Evolutionary conservation across 2,888 invertebrate genomes (phyloP).

Genomic region (Nemurella pictetii): DNA sequence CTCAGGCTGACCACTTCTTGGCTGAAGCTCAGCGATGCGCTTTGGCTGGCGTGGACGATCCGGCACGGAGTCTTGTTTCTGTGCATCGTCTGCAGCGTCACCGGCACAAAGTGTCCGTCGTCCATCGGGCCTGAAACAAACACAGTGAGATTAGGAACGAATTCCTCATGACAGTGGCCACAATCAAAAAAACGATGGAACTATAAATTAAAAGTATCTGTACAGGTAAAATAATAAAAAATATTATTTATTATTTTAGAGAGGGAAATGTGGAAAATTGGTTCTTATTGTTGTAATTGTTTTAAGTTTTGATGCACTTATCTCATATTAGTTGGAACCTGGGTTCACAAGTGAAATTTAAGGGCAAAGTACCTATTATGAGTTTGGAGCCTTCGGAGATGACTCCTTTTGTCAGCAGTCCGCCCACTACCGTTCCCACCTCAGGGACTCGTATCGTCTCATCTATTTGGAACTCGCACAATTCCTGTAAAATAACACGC

Average conservation of each 20-base stretch:
- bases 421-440: conserved; percentile 82
- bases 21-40: conserved; percentile 79
- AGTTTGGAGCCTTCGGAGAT: conserved; percentile 79
- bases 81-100: conserved; percentile 82
- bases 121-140: conserved; percentile 66
- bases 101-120: conserved; percentile 76
- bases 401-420: conserved; percentile 80
- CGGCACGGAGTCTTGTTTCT: conserved; percentile 90
- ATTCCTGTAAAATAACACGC: conserved; percentile 59
- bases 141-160: too few species aligned
- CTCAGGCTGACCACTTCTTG: conserved; percentile 61
- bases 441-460: conserved; percentile 88
- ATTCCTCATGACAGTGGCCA: background rate
- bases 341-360: too few species aligned
- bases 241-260: too few species aligned
- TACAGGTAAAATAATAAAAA: too few species aligned
- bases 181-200: too few species aligned
- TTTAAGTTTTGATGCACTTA: too few species aligned
- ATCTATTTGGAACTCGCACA: conserved; percentile 89
- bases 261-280: too few species aligned
- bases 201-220: too few species aligned
- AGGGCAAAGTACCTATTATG: conserved; percentile 69
- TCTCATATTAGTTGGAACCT: too few species aligned
- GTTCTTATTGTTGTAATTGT: too few species aligned
- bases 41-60: conserved; percentile 85